Conservation (phyloP, 2,888 invertebrate species). For the Hartigia nigra region DNA sequence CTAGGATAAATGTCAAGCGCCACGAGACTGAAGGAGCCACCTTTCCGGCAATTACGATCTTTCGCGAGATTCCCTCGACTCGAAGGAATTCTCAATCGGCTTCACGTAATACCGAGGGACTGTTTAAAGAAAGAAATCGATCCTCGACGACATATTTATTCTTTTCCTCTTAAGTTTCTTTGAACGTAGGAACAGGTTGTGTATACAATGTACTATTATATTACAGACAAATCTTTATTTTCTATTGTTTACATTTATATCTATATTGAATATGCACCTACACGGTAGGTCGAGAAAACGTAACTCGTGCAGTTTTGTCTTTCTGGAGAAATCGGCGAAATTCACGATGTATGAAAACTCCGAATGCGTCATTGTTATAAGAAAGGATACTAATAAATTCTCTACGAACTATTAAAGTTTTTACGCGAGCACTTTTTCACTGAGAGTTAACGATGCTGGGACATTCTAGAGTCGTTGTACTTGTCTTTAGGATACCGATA, state of each 20-base stretch:
- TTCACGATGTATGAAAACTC: neutral
- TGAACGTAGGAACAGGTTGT: neutral
- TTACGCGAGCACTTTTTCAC: neutral
- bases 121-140: neutral
- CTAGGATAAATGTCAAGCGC: neutral
- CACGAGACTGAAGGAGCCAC: neutral
- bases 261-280: neutral
- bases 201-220: neutral
- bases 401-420: neutral
- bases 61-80: neutral
- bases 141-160: neutral
- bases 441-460: neutral
- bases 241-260: neutral
- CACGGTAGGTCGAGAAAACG: neutral
- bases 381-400: neutral
- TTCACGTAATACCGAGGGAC: neutral
- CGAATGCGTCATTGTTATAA: neutral
- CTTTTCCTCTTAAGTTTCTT: neutral
- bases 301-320: neutral
- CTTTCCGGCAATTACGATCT: neutral
- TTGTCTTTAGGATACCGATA: neutral
- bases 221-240: neutral
- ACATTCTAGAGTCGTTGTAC: neutral
- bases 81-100: neutral
- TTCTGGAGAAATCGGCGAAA: neutral